Conservation (phyloP, 2,888 invertebrate species). For the Spilarctia lutea region DNA sequence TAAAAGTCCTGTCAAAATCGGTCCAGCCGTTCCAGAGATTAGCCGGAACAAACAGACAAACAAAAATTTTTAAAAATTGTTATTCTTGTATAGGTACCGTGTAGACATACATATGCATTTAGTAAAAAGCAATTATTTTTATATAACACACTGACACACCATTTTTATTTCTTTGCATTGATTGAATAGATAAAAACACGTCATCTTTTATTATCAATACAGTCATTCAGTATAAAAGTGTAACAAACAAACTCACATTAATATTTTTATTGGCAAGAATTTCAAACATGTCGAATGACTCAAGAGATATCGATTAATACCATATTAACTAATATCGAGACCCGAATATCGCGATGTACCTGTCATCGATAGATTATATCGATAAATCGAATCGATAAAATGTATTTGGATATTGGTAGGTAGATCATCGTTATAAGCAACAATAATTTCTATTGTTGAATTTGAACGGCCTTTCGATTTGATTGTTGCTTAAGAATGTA, state of each 20-base stretch:
- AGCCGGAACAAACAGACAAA: too few species aligned
- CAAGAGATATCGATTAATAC: constrained; percentile 25
- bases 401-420: constrained; percentile 50
- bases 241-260: neutral
- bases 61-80: too few species aligned
- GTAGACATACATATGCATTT: too few species aligned
- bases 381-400: constrained; percentile 35
- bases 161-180: too few species aligned
- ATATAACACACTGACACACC: too few species aligned
- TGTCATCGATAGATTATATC: constrained; percentile 52
- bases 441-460: constrained; percentile 71
- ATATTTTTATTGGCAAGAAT: neutral
- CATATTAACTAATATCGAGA: constrained; percentile 43
- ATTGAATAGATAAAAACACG: too few species aligned
- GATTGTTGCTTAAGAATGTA: constrained; percentile 23
- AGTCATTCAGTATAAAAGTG: neutral
- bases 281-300: constrained; percentile 1
- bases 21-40: too few species aligned
- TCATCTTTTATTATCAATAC: neutral
- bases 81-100: too few species aligned
- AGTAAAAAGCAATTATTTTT: too few species aligned
- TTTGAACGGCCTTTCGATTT: constrained; percentile 33
- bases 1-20: too few species aligned
- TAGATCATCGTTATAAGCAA: constrained; percentile 40
- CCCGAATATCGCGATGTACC: constrained; percentile 41